Evolutionary conservation across 64 coral and sea anemone species (phyloP), one percentile per base, ranked within the genome.

Genomic region (Porites lutea): DNA sequence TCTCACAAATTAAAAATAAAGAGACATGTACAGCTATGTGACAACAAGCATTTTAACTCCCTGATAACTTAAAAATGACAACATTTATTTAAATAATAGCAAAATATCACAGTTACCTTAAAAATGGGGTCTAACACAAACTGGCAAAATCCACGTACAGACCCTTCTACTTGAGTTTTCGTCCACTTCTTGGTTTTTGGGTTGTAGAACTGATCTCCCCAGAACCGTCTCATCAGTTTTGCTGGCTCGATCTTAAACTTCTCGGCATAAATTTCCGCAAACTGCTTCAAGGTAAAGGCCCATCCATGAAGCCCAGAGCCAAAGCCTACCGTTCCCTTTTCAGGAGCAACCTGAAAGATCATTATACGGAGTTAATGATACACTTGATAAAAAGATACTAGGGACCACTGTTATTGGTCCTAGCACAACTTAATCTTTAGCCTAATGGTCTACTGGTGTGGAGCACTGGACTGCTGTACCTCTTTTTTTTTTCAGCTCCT

Each of bases 301-400:
- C 96, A 98, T 1, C 96, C 96, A 78, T 98, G 96, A 52, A 98
- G 96, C 20, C 96, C 96, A 65, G 93, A 95, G 43, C 96, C 96
- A 95, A 98, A 98, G 21, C 93, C 96, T n/a, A 98, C 96, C 14
- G 96, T 98, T n/a, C 96, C 96, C 48, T 87, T 90, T 11, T 82
- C 80, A 45, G 96, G 87, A 61, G 57, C 59, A 79, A 98, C 96
- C 96, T 98, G 10, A 16, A 63, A 62, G 47, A 79, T n/a, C 27
- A 37, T 37, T 37, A 37, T 37, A 37, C 1, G 27, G 27, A 37
- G 27, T 37, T 37, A 37, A 37, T 37, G 27, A 37, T 37, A 37
- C 27, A 37, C 27, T 37, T 37, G 27, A 37, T 37, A 37, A 37
- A 37, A 37, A 37, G 27, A 37, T 37, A 37, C 1, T 37, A 37